phyloP scores from a whole-genome alignment of 2,797 vertebrate species.

The Protonibea diacanthus region DNA sequence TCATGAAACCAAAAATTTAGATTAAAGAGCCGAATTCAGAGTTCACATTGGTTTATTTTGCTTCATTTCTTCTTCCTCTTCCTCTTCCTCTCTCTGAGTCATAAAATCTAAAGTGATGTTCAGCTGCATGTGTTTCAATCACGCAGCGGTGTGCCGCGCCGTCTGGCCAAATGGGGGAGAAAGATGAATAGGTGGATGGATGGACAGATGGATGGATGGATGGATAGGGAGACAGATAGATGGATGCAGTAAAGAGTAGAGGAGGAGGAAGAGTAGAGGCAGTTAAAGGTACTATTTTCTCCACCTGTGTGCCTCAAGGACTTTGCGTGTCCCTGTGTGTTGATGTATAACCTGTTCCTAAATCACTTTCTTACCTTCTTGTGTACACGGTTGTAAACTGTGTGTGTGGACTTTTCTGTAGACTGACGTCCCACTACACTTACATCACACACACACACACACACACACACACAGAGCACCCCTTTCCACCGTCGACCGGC shows the following conservation, averaged over 20 bases:
- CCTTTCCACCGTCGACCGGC: slow-evolving; percentile 44
- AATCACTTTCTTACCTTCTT: slow-evolving; percentile 61
- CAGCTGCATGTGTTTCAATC: slow-evolving; percentile 64
- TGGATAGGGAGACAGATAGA: slow-evolving; percentile 31
- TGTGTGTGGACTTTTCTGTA: slow-evolving; percentile 31
- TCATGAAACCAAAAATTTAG: not conserved
- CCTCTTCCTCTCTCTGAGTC: slow-evolving; percentile 21
- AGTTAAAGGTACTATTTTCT: slow-evolving; percentile 63
- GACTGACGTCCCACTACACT: slow-evolving; percentile 30
- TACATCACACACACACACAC: slow-evolving; percentile 20
- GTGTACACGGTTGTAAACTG: slow-evolving; percentile 59
- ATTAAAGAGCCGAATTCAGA: not conserved
- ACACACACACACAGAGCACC: not conserved
- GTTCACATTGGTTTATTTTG: not conserved
- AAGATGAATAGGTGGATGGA: slow-evolving; percentile 45
- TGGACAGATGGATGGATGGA: slow-evolving; percentile 45
- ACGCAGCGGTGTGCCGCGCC: slow-evolving; percentile 29
- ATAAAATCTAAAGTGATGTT: slow-evolving; percentile 67
- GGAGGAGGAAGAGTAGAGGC: slow-evolving; percentile 22
- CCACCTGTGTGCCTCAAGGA: slow-evolving; percentile 55
- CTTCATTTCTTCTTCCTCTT: slow-evolving; percentile 2
- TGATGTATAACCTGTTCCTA: slow-evolving; percentile 67
- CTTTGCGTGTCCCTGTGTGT: slow-evolving; percentile 45
- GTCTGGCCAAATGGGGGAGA: slow-evolving; percentile 36
- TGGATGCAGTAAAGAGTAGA: slow-evolving; percentile 42